Percentiles rank a stretch among this genome's conserved stretches.
Evolutionary conservation across 2,888 invertebrate genomes (phyloP).

Genomic region (Tenthredo livida): DNA sequence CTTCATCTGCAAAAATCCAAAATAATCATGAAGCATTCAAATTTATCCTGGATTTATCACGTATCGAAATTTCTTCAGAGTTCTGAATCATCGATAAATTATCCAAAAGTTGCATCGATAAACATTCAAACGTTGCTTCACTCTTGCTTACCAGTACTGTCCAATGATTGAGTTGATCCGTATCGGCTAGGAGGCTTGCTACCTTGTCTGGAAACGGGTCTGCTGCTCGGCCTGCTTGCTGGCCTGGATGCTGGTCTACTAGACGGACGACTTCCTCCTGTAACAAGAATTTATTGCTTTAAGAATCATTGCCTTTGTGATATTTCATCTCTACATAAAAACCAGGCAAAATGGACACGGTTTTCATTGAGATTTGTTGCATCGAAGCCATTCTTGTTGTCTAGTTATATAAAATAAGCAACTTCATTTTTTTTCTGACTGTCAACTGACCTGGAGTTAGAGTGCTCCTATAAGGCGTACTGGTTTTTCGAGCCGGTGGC

Average conservation of each 20-base stretch:
- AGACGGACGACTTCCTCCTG: constrained; percentile 83
- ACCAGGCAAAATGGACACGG: constrained; percentile 5
- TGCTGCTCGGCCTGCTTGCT: constrained; percentile 90
- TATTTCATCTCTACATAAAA: not conserved
- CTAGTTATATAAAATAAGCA: constrained; percentile 8
- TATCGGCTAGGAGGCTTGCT: constrained; percentile 96
- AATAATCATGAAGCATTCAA: not conserved
- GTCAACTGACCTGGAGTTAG: constrained; percentile 83
- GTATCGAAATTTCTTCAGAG: constrained; percentile 29
- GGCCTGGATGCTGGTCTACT: constrained; percentile 86
- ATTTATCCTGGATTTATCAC: not conserved
- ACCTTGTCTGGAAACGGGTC: constrained; percentile 91
- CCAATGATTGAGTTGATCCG: constrained; percentile 94
- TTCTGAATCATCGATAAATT: no score
- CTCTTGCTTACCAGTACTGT: constrained; percentile 87
- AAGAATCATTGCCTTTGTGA: not conserved
- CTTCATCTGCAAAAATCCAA: constrained; percentile 82
- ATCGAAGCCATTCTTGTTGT: not conserved
- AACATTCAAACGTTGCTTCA: no score
- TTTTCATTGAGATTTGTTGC: not conserved
- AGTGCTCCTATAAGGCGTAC: constrained; percentile 82
- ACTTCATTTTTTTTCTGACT: constrained; percentile 14
- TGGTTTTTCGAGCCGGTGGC: constrained; percentile 85
- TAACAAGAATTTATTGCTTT: constrained; percentile 19
- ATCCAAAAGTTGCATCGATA: no score